Evolutionary conservation across 2,888 invertebrate genomes (phyloP).

Genomic region (Synanthedon myopaeformis): DNA sequence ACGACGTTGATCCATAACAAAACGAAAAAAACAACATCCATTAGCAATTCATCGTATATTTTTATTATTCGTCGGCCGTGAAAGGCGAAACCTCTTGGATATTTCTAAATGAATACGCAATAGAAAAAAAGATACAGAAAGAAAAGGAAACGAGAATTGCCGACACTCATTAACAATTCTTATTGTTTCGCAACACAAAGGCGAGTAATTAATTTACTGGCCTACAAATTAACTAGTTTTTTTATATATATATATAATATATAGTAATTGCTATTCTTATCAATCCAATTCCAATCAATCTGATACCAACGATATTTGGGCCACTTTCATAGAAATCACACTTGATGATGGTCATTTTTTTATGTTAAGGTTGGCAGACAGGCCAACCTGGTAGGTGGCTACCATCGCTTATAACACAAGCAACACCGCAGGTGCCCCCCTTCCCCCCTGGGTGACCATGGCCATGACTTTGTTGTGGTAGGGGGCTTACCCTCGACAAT

Average conservation of each 20-base stretch:
- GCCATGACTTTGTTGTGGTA: too few relatives aligned
- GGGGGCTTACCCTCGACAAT: too few relatives aligned
- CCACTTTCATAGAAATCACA: too few relatives aligned
- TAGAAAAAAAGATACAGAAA: slow-evolving; percentile 23
- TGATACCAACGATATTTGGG: too few relatives aligned
- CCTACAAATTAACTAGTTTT: neutral
- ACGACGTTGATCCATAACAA: neutral
- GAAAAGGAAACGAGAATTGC: slow-evolving; percentile 24
- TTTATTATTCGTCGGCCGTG: slow-evolving; percentile 23
- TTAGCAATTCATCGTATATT: slow-evolving; percentile 42
- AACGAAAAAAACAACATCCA: slow-evolving; percentile 6
- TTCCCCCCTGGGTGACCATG: too few relatives aligned
- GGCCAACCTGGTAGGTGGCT: too few relatives aligned
- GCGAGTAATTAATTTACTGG: slow-evolving; percentile 45
- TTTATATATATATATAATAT: neutral
- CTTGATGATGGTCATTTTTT: too few relatives aligned
- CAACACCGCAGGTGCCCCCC: too few relatives aligned
- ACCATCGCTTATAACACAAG: too few relatives aligned
- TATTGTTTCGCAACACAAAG: slow-evolving; percentile 46
- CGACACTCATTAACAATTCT: slow-evolving; percentile 48
- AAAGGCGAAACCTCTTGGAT: slow-evolving; percentile 14
- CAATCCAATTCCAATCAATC: too few relatives aligned
- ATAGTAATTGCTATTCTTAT: too few relatives aligned
- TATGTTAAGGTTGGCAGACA: too few relatives aligned
- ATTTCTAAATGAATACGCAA: slow-evolving; percentile 32